Base-by-base conservation (phyloP, 2,113 vertebrate species). In the Vidua chalybeata region DNA sequence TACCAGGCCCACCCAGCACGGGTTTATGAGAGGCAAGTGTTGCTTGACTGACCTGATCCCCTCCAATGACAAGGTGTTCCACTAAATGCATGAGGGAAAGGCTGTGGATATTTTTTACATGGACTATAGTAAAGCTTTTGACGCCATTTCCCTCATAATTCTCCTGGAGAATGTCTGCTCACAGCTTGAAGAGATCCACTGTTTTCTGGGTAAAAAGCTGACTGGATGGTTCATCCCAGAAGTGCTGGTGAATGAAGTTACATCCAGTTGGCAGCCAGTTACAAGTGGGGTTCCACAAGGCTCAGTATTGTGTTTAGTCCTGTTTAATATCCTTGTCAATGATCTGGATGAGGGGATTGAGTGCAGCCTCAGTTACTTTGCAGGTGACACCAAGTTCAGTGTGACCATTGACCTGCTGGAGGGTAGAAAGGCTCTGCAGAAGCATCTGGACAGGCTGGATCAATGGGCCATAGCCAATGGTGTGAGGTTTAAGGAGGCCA, bases 181-280 rank as follows among this genome's bases (percentile, higher is more conserved):
- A 10, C 43, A 11, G 20, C 6, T 79, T 69, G 31, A 9, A 28
- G 2, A 4, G 1, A 23, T 9, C 1, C n/a, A 26, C 6, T 12
- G 1, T 61, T 71, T 2, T 1, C 26, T 75, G 31, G 11, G 10
- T 85, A 21, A 80, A 85, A 63, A 41, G 3, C 2, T 39, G 33
- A 3, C 13, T 41, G 27, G 4, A 30, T 43, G 26, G 26, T 11
- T 6, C 4, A 41, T 20, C 15, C 18, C 74, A 69, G 28, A 52
- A 15, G 4, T 37, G 5, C 16, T 59, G 22, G 7, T 64, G 26
- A 30, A 43, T 23, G 10, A 55, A 66, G 3, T 18, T 35, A 9
- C 31, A 43, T 52, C 37, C 39, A 41, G 7, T 10, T 63, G 54
- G 7, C 1, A 7, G 7, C 10, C 1, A 1, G 27, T 51, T 49